Evolutionary conservation across 2,797 vertebrate species (phyloP).

Genomic region (Crenuchus spilurus): DNA sequence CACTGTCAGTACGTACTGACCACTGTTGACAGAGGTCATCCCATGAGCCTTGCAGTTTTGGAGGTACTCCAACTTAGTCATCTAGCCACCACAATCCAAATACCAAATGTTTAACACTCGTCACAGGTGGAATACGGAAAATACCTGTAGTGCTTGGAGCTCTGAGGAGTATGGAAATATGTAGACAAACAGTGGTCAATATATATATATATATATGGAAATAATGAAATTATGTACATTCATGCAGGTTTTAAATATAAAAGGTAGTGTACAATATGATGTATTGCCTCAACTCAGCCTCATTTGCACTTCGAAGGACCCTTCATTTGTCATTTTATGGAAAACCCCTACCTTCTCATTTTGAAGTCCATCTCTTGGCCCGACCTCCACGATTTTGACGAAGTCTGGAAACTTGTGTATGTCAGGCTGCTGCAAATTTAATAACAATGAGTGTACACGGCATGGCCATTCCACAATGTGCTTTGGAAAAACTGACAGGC

Average conservation of each 20-base stretch:
- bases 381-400: slow-evolving; percentile 96
- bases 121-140: too few species aligned
- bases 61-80: too few species aligned
- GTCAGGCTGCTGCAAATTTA: slow-evolving; percentile 74
- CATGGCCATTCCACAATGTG: slow-evolving; percentile 22
- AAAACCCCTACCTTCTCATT: slow-evolving; percentile 91
- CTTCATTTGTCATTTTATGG: not conserved
- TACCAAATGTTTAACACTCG: too few species aligned
- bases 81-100: too few species aligned
- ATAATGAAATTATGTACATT: too few species aligned
- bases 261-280: not conserved
- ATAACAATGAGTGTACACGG: slow-evolving; percentile 30
- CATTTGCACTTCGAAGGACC: not conserved
- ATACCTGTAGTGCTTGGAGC: too few species aligned
- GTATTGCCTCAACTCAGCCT: not conserved
- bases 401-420: slow-evolving; percentile 80
- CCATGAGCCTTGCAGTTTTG: too few species aligned
- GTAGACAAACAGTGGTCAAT: too few species aligned
- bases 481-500: slow-evolving; percentile 41
- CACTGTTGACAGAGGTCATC: too few species aligned
- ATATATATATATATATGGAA: not conserved
- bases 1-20: too few species aligned
- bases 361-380: slow-evolving; percentile 94
- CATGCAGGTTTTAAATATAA: not conserved
- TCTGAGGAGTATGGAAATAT: too few species aligned